Evolutionary conservation across 2,888 invertebrate genomes (phyloP).

Genomic region (Ophonus ardosiacus): DNA sequence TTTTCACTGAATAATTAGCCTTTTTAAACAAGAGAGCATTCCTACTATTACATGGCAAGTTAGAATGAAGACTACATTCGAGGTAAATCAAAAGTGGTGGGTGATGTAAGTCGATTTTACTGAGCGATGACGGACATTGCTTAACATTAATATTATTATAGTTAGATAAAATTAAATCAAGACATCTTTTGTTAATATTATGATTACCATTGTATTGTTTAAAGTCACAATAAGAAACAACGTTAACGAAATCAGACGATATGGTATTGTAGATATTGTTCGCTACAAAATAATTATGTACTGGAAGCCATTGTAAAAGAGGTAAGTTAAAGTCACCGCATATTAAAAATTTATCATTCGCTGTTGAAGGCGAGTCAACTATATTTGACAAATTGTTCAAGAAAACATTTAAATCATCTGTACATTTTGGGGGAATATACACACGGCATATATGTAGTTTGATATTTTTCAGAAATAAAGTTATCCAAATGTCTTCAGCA

Average conservation of each 20-base stretch:
- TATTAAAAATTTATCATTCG: no score
- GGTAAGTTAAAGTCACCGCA: no score
- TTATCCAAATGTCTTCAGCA: neutral
- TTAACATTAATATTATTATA: no score
- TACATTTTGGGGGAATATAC: no score
- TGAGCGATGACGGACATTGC: no score
- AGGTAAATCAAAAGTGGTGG: neutral
- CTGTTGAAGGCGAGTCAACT: neutral
- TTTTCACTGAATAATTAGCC: neutral
- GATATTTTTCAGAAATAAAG: neutral
- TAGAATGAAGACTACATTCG: neutral
- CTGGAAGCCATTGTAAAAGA: no score
- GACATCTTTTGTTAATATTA: neutral
- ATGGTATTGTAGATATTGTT: neutral
- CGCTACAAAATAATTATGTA: neutral
- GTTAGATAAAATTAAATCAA: no score
- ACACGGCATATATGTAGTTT: no score
- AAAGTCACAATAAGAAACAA: neutral
- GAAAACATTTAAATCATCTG: no score
- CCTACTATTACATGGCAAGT: neutral
- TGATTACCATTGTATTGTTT: neutral
- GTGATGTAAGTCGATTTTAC: neutral
- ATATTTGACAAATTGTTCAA: no score
- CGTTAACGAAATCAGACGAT: neutral
- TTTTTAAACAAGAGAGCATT: neutral